A percentile compares a stretch with the other conserved stretches of the same genome.
phyloP scores from a whole-genome alignment of 2,113 vertebrate genomes.

The Poicephalus gulielmi region DNA sequence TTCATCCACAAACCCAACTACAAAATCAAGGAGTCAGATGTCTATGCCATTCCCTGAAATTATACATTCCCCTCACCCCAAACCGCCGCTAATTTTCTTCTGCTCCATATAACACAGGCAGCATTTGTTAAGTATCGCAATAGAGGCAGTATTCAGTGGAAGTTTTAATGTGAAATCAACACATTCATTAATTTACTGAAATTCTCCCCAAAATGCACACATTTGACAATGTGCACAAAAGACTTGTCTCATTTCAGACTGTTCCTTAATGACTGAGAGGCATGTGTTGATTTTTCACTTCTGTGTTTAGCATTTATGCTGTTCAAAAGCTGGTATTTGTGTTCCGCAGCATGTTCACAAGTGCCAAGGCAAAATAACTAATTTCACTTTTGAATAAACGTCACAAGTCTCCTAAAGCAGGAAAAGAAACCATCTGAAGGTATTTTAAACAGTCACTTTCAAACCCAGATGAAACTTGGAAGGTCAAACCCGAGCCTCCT shows the following conservation, averaged over 20 bases:
- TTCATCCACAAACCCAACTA: not conserved
- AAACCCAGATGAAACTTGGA: not conserved
- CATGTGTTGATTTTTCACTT: not conserved
- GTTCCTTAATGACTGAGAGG: constrained; percentile 9
- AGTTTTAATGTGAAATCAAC: constrained; percentile 16
- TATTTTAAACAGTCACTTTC: not conserved
- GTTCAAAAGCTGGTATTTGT: not conserved
- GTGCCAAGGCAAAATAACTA: not conserved
- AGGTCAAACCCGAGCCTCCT: not conserved
- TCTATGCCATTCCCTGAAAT: not conserved
- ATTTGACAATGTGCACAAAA: constrained; percentile 4
- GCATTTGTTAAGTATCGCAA: constrained; percentile 35
- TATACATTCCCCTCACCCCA: constrained; percentile 1
- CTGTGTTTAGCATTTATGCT: not conserved
- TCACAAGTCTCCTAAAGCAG: not conserved
- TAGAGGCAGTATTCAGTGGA: not conserved
- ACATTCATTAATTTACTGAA: constrained; percentile 38
- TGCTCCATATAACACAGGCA: constrained; percentile 11
- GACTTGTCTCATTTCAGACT: not conserved
- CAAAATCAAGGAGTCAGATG: constrained; percentile 12
- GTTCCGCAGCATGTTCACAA: not conserved
- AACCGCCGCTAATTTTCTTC: constrained; percentile 43
- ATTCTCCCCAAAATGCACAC: not conserved
- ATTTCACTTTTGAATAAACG: constrained; percentile 19
- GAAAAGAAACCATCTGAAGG: not conserved